phyloP scores from a whole-genome alignment of 92 coral and sea anemone genomes.

The Palythoa caribaeorum region DNA sequence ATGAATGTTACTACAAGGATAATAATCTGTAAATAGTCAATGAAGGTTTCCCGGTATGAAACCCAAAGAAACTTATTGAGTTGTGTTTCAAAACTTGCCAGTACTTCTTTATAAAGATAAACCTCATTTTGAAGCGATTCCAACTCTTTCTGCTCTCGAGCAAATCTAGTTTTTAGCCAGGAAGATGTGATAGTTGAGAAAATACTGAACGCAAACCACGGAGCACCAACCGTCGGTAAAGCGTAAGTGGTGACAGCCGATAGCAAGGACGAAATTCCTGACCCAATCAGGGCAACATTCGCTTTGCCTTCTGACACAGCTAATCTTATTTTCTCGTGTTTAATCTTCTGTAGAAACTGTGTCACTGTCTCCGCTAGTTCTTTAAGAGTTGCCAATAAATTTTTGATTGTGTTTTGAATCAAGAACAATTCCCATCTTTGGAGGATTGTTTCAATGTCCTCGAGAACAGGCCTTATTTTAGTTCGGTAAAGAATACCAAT shows the following conservation, averaged over 20 bases:
- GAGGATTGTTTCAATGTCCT: neutral
- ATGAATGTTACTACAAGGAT: neutral
- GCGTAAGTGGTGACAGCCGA: neutral
- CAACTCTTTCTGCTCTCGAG: neutral
- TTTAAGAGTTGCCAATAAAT: neutral
- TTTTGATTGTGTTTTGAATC: neutral
- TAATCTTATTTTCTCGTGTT: neutral
- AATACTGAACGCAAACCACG: neutral
- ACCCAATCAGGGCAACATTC: neutral
- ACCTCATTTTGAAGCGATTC: constrained; percentile 1
- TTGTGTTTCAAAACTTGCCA: neutral
- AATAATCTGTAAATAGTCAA: neutral
- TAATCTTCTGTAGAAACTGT: neutral
- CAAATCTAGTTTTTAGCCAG: neutral
- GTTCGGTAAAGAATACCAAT: constrained; percentile 24
- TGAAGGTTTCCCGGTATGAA: neutral
- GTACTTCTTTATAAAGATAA: neutral
- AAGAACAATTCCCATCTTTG: neutral
- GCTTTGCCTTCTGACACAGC: neutral
- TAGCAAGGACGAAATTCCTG: neutral
- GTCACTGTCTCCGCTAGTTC: neutral
- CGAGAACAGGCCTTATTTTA: constrained; percentile 8
- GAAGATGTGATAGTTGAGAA: neutral
- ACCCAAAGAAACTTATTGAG: neutral
- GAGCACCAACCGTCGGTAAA: neutral